Evolutionary conservation across 2,113 vertebrate genomes (phyloP), one percentile per base, ranked within the genome.

Genomic region (Antechinus stuartii): DNA sequence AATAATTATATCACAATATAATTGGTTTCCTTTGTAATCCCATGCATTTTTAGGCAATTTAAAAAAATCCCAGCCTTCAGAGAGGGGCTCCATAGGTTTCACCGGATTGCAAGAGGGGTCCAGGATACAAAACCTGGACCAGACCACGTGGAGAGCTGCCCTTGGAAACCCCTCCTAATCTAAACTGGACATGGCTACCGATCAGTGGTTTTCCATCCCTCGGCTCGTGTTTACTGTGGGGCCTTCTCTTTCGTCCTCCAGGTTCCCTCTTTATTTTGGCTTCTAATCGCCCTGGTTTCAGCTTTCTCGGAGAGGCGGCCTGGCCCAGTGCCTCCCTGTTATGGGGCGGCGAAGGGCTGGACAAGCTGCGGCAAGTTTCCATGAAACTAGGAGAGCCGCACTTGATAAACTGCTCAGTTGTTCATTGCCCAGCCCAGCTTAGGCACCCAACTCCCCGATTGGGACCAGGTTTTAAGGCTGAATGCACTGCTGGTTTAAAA

Each of bases 391-490:
- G 19, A 23, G n/a, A 7, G 68, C 19, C 19, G 8, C 0, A 55
- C 4, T 22, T 8, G 68, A 23, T 42, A n/a, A 42, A 84, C 19
- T 84, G 35, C 0, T 42, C 35, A 84, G n/a, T 2, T 19, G 42
- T 84, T 84, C 6, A 42, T 42, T 84, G 68, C n/a, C 68, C n/a
- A 23, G 68, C 7, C n/a, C 22, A 42, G 68, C 6, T 22, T 8
- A 23, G 91, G 42, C n/a, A 94, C 27, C 46, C 57, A n/a, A 42
- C 68, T 26, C 47, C 54, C 0, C 14, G 90, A 56, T 94, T 93
- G 93, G 93, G 89, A 76, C 5, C 57, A 96, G 91, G 90, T 68
- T 56, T 91, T 95, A 96, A 91, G 47, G 68, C 56, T 76, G 52
- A 2, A 52, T 76, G 0, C 4, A n/a, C 14, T 35, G 35, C 14